Evolutionary conservation across 1,140 invertebrate species (phyloP).

Genomic region (Muscidifurax raptorellus): DNA sequence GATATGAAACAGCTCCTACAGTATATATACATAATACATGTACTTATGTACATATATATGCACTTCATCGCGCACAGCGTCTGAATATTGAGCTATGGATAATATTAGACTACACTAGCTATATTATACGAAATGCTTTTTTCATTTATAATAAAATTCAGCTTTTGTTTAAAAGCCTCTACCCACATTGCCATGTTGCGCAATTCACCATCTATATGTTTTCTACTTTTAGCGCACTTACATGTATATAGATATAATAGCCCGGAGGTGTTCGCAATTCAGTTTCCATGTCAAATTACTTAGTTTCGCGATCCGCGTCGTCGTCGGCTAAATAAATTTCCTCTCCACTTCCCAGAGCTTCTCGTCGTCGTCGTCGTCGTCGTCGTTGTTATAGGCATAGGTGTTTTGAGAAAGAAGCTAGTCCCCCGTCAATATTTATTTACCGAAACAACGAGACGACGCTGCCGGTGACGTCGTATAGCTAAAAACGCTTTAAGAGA

Average conservation of each 20-base stretch:
- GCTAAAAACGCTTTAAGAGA: slow-evolving; percentile 4
- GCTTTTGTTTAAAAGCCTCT: background rate
- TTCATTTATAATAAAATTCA: background rate
- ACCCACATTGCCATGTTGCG: background rate
- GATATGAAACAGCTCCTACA: background rate
- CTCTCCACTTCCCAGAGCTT: slow-evolving; percentile 44
- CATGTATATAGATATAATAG: background rate
- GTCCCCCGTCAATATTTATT: slow-evolving; percentile 66
- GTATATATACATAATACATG: background rate
- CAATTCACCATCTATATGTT: background rate
- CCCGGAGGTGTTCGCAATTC: slow-evolving; percentile 56
- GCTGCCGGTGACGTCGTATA: background rate
- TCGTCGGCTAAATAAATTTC: slow-evolving; percentile 60
- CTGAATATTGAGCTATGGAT: background rate
- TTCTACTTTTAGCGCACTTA: too few relatives aligned
- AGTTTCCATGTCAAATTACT: slow-evolving; percentile 66
- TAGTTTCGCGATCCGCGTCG: slow-evolving; percentile 56
- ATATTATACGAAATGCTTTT: background rate
- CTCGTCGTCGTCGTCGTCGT: background rate
- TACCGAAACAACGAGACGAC: slow-evolving; percentile 46
- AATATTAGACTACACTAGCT: background rate
- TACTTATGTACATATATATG: too few relatives aligned
- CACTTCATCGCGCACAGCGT: too few relatives aligned
- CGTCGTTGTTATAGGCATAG: too few relatives aligned
- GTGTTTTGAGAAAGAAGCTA: slow-evolving; percentile 7